Evolutionary conservation across 2,888 invertebrate species (phyloP).

Genomic region (Sarcophaga caerulescens): DNA sequence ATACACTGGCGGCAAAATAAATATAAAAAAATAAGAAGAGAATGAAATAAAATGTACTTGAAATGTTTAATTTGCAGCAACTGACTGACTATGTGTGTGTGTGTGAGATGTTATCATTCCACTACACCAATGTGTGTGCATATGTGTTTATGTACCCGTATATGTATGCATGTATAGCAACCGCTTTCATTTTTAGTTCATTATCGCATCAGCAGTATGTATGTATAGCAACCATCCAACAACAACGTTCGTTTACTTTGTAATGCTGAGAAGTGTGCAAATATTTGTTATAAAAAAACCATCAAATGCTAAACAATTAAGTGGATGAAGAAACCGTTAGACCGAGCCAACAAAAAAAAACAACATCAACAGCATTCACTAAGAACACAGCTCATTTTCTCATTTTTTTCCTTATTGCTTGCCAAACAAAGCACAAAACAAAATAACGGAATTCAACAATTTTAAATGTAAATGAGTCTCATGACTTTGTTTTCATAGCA

Average conservation of each 20-base stretch:
- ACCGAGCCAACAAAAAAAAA: not conserved
- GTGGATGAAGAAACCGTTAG: conserved; percentile 43
- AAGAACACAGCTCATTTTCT: not conserved
- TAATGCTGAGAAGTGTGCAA: conserved; percentile 55
- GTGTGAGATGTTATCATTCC: not conserved
- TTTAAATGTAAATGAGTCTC: conserved; percentile 27
- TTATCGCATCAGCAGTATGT: conserved; percentile 51
- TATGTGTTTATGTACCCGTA: no score
- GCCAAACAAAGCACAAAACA: no score
- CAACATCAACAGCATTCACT: not conserved
- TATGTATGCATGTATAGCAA: conserved; percentile 14
- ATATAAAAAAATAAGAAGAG: not conserved
- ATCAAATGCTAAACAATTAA: conserved; percentile 59
- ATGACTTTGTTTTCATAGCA: not conserved
- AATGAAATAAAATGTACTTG: conserved; percentile 23
- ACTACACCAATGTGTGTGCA: not conserved
- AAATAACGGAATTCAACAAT: not conserved
- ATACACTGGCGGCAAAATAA: conserved; percentile 29
- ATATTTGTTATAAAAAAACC: conserved; percentile 58
- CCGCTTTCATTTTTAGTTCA: conserved; percentile 51
- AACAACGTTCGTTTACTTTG: conserved; percentile 31
- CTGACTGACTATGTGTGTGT: conserved; percentile 25
- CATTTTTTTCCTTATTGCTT: not conserved
- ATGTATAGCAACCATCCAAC: no score
- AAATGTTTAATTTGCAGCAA: conserved; percentile 49